Evolutionary conservation across 30 jellyfish, hydroid and myxozoan species (phyloP).

Genomic region (Aurelia sp.): DNA sequence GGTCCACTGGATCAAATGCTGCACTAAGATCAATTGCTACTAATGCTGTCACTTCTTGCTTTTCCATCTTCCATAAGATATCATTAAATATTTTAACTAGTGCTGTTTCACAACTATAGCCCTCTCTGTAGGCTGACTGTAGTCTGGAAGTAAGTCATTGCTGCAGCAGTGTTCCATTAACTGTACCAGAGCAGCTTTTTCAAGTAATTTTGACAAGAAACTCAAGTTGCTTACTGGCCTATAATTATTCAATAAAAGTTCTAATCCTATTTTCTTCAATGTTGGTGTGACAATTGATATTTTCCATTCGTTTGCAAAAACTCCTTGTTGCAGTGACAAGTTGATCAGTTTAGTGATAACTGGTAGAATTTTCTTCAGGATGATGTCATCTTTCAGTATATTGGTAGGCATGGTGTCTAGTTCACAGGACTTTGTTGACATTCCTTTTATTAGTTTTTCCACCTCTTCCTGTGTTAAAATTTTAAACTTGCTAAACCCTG

Average conservation of each 20-base stretch:
- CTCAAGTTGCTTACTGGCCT: too few relatives aligned
- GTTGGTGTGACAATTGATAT: too few relatives aligned
- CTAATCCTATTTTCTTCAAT: too few relatives aligned
- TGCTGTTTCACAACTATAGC: slow-evolving; percentile 74
- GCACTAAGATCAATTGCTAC: too few relatives aligned
- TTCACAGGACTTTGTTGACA: slow-evolving; percentile 51
- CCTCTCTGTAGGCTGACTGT: slow-evolving; percentile 71
- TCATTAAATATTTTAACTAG: slow-evolving; percentile 39
- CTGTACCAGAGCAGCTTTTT: too few relatives aligned
- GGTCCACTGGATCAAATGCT: too few relatives aligned
- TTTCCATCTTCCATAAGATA: background rate
- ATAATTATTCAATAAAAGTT: too few relatives aligned
- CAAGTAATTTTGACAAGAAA: too few relatives aligned
- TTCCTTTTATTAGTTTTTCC: slow-evolving; percentile 42
- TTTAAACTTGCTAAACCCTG: slow-evolving; percentile 47
- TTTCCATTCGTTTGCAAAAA: too few relatives aligned
- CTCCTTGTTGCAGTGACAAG: slow-evolving; percentile 14
- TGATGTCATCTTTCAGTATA: slow-evolving; percentile 39
- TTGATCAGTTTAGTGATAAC: slow-evolving; percentile 31
- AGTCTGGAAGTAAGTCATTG: too few relatives aligned
- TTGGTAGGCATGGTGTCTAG: slow-evolving; percentile 57
- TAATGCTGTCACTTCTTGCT: too few relatives aligned
- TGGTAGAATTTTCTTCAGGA: slow-evolving; percentile 14
- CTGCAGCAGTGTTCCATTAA: too few relatives aligned
- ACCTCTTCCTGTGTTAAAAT: slow-evolving; percentile 47